These are phyloP conservation scores for Rhodinocichla rosea DNA, from an alignment of 2,113 vertebrate species.

Conservation along the genomic window DNA sequence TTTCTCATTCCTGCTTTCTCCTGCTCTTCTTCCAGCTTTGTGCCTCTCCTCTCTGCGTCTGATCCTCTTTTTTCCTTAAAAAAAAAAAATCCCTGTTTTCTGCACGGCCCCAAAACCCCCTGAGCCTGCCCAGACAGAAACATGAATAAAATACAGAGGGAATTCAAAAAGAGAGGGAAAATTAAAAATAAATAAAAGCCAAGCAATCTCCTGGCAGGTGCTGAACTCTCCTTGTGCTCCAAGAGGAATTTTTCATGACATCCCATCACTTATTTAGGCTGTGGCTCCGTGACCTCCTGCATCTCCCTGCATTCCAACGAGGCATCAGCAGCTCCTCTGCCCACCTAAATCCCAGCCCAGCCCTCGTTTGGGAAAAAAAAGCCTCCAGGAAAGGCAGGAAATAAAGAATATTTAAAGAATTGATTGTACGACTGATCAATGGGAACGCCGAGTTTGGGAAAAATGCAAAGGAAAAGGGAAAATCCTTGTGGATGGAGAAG, in stretches of 20 bases:
- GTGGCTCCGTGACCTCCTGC: not conserved
- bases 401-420: not conserved
- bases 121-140: not conserved
- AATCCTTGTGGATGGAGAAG: not conserved
- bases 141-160: constrained; percentile 13
- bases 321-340: not conserved
- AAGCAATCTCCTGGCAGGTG: not conserved
- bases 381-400: not conserved
- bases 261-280: constrained; percentile 48
- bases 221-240: not conserved
- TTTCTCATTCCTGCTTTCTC: constrained; percentile 18
- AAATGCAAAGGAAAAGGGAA: not conserved
- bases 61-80: not conserved
- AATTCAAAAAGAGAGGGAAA: not conserved
- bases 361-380: not conserved
- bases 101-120: not conserved
- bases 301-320: not conserved
- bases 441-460: not conserved
- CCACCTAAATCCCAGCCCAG: not conserved
- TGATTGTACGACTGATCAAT: rapidly evolving
- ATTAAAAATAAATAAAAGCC: constrained; percentile 60
- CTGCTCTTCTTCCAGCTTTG: not conserved
- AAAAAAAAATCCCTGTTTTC: not conserved
- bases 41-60: not conserved
- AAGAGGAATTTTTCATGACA: constrained; percentile 23